These are phyloP conservation scores for Esperia sulphurella DNA, from an alignment of 2,888 invertebrate genomes.

Conservation along the genomic window DNA sequence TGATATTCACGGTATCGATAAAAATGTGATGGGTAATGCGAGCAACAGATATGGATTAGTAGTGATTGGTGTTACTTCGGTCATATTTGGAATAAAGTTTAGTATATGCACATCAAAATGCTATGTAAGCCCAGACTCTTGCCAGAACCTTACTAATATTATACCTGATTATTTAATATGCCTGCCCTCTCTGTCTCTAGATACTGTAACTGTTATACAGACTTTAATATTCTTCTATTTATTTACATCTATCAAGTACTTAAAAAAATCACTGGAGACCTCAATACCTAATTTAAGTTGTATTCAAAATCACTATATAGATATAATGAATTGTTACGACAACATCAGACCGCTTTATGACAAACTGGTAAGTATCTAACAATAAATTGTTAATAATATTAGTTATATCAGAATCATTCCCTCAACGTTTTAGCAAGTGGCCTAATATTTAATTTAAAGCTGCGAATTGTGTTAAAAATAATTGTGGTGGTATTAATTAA, in stretches of 20 bases:
- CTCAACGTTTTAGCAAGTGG: too few relatives aligned
- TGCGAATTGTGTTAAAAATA: too few relatives aligned
- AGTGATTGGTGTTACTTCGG: neutral
- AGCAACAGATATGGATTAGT: neutral
- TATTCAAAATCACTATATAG: constrained; percentile 5
- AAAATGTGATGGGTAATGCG: neutral
- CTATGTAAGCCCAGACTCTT: neutral
- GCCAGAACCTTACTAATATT: neutral
- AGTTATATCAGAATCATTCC: too few relatives aligned
- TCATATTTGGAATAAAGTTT: neutral
- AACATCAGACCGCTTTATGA: constrained; percentile 12
- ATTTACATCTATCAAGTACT: constrained; percentile 1
- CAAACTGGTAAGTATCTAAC: constrained; percentile 8
- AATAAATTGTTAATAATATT: too few relatives aligned
- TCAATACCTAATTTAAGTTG: neutral
- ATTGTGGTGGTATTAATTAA: too few relatives aligned
- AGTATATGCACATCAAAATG: neutral
- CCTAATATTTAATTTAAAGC: too few relatives aligned
- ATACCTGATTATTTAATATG: neutral
- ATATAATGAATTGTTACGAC: constrained; percentile 5
- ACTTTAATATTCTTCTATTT: constrained; percentile 7
- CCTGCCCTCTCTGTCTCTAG: neutral
- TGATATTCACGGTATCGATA: neutral
- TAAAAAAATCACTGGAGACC: neutral
- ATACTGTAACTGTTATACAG: constrained; percentile 2